Percentiles rank a stretch among this genome's conserved stretches.
Evolutionary conservation across 2,113 vertebrate species (phyloP).

Genomic region (Nesogale talazaci): DNA sequence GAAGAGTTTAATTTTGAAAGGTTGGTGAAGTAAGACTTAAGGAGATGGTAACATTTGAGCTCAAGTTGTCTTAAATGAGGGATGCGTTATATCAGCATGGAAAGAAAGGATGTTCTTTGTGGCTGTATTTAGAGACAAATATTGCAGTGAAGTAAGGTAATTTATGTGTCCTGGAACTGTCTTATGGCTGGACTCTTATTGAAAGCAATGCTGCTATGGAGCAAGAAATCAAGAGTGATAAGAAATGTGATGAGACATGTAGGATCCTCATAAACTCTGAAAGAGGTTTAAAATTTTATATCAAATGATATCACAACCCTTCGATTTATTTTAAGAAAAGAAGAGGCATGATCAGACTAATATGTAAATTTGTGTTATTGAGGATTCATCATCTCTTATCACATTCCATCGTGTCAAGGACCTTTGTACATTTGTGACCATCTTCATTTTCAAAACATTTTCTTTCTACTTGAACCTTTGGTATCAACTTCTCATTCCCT

Average conservation of each 20-base stretch:
- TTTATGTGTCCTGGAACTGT: neutral
- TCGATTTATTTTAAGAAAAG: neutral
- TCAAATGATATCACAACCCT: neutral
- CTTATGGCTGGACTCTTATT: neutral
- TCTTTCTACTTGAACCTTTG: too few relatives aligned
- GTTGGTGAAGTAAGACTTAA: neutral
- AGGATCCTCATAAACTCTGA: neutral
- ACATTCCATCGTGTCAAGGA: too few relatives aligned
- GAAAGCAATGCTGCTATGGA: neutral
- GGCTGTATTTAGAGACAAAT: neutral
- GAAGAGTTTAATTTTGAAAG: conserved; percentile 31
- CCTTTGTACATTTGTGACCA: too few relatives aligned
- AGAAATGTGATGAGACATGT: neutral
- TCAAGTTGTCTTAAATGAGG: neutral
- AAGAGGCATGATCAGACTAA: neutral
- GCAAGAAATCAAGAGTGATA: neutral
- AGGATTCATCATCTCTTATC: too few relatives aligned
- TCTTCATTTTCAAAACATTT: too few relatives aligned
- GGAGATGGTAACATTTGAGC: neutral
- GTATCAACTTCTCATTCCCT: too few relatives aligned
- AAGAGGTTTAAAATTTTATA: neutral
- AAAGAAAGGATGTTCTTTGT: neutral
- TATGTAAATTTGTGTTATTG: too few relatives aligned
- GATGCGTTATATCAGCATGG: neutral
- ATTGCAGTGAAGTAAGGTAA: neutral